Conservation (phyloP, 2,797 vertebrate species). For the Platalea minor region DNA sequence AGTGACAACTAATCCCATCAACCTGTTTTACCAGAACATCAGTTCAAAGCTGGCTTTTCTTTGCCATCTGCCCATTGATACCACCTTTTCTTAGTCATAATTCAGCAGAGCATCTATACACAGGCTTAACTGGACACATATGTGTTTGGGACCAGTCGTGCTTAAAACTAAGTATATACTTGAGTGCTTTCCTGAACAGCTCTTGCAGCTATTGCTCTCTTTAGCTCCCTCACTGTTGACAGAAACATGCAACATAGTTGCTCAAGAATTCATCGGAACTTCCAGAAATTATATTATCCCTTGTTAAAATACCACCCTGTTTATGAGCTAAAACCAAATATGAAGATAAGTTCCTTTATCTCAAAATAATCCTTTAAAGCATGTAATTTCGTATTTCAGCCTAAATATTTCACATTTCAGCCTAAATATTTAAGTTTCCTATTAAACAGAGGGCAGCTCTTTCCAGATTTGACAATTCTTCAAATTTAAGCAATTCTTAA, state of each 20-base stretch:
- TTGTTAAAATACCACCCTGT: slow-evolving; percentile 3
- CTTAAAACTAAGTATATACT: background rate
- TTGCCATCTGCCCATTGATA: background rate
- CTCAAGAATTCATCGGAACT: slow-evolving; percentile 20
- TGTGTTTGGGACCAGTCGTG: background rate
- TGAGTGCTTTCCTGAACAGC: background rate
- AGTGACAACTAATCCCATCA: background rate
- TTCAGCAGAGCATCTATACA: background rate
- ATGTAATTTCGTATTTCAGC: background rate
- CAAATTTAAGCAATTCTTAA: background rate
- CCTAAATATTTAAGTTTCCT: slow-evolving; percentile 53
- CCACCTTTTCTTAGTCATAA: background rate
- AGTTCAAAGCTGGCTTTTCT: background rate
- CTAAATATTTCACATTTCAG: slow-evolving; percentile 37
- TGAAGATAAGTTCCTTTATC: slow-evolving; percentile 43
- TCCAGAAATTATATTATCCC: background rate
- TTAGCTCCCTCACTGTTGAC: background rate
- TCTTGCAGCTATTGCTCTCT: background rate
- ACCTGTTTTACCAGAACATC: background rate
- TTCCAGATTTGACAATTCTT: background rate
- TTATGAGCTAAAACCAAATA: background rate
- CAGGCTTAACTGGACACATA: background rate
- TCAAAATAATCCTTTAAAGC: slow-evolving; percentile 10
- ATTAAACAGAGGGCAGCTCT: background rate
- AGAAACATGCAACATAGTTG: background rate